phyloP scores from a whole-genome alignment of 2,113 vertebrate genomes.

The Pseudopodoces humilis region DNA sequence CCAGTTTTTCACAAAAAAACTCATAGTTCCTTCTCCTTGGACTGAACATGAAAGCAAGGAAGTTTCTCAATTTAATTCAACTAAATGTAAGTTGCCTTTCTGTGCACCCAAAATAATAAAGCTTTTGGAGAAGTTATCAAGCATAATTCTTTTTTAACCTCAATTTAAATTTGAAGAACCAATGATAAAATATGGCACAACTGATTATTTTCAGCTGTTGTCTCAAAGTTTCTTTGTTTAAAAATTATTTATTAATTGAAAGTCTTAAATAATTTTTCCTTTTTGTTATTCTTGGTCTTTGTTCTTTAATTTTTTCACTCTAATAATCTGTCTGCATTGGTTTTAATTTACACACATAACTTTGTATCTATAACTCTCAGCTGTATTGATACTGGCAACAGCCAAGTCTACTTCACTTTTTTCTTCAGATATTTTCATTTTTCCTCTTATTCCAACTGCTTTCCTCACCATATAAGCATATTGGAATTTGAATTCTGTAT shows the following conservation, averaged over 20 bases:
- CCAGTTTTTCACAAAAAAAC: constrained; percentile 94
- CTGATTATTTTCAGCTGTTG: neutral
- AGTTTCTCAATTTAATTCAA: constrained; percentile 70
- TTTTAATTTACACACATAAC: neutral
- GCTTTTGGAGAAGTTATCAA: neutral
- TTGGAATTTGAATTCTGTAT: neutral
- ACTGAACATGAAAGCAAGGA: constrained; percentile 81
- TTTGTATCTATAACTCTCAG: neutral
- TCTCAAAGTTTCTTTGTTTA: neutral
- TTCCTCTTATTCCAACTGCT: accelerated
- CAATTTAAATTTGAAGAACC: neutral
- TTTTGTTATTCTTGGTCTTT: neutral
- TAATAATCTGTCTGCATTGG: neutral
- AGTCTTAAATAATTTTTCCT: neutral
- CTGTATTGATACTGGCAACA: neutral
- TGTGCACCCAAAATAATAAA: neutral
- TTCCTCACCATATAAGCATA: neutral
- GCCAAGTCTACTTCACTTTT: neutral
- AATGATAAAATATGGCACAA: neutral
- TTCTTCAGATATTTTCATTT: neutral
- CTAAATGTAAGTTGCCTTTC: constrained; percentile 78
- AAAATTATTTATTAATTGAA: neutral
- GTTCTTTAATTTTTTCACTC: neutral
- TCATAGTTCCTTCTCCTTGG: constrained; percentile 97
- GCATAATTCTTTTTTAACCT: neutral